Base-by-base conservation (phyloP, 2,797 vertebrate genomes). In the Nannoperca australis region DNA sequence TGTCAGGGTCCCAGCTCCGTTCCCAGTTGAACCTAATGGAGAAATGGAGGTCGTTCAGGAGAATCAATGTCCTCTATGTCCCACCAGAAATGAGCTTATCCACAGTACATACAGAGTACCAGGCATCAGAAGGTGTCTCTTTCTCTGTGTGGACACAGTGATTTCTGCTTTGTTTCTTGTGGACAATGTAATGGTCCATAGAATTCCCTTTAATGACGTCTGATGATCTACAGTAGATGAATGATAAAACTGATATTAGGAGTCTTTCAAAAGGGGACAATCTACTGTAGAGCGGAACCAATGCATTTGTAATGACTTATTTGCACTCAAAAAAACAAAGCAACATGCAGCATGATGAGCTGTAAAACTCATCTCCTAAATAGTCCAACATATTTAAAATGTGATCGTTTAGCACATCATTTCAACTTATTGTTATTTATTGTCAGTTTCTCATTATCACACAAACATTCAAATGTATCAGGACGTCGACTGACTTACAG, bases 11-110 rank as follows among this genome's bases (percentile, higher is more conserved):
- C 34, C 6, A 49, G 56, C 66, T 76, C 40, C 15, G n/a, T 73
- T 65, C 59, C 44, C 78, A 73, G 64, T 71, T 89, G 12, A 85
- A 73, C 59, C 64, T 79, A 53, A 78, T 78, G 73, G 59, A 68
- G 32, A 53, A 42, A 22, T 59, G 51, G 68, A 85, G 85, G 77
- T 80, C 60, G 11, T 81, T 59, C 60, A 55, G 85, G 50, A 81
- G 70, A 56, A 64, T n/a, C 47, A 72, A 55, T 18, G 32, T 76
- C 72, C 74, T 88, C 55, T 27, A 6, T 56, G 70, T 75, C 40
- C 60, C 44, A 44, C 17, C 73, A 40, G 44, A 60, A 32, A 20
- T 32, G 22, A 68, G 34, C 30, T 61, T 30, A 50, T n/a, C 58
- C n/a, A 55, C 40, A 32, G 34, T 27, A 50, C n/a, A 2, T 2